Evolutionary conservation across 2,113 vertebrate genomes (phyloP), one percentile per base, ranked within the genome.

Genomic region (Phalacrocorax pelagicus): DNA sequence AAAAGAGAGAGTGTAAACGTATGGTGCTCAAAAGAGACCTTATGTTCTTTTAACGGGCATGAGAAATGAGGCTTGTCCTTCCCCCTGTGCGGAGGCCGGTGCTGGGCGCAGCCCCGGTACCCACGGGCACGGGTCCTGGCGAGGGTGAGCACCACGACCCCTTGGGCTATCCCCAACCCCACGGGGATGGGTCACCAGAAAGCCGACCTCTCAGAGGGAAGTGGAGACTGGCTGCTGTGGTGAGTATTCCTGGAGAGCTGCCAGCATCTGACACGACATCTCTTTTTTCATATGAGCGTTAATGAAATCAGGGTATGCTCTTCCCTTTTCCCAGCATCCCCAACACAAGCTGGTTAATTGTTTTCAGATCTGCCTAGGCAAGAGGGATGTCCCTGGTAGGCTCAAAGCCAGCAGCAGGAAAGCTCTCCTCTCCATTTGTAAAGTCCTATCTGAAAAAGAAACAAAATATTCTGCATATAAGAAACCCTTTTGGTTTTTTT

Each of bases 51-150:
- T 15, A 38, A 71, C 0, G 9, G 40, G 42, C 46, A 29, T 0
- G 34, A 75, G 65, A 26, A 67, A n/a, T 8, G n/a, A 72, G 42
- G 52, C 10, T 66, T 12, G 16, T 85, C 52, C 84, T 34, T 47
- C 15, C 12, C 44, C 15, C 5, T 3, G 0, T 23, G 29, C 0
- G 8, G 38, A 59, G 74, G 32, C 16, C 2, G 3, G 40, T 20
- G 57, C 38, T 26, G 29, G 47, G 21, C 3, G 0, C 81, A 57
- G 30, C 46, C 42, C 27, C 15, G 9, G 22, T 12, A 10, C 34
- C 44, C 49, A 4, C 2, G 0, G 38, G 61, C 32, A 27, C 0
- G 5, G 40, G 16, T 52, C 36, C 38, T 22, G 38, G 15, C 0
- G 1, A 49, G 15, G 1, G 2, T 30, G 9, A 49, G 20, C 29